These are phyloP conservation scores for Choloepus didactylus DNA, from an alignment of 2,797 vertebrate species.

Conservation along the genomic window DNA sequence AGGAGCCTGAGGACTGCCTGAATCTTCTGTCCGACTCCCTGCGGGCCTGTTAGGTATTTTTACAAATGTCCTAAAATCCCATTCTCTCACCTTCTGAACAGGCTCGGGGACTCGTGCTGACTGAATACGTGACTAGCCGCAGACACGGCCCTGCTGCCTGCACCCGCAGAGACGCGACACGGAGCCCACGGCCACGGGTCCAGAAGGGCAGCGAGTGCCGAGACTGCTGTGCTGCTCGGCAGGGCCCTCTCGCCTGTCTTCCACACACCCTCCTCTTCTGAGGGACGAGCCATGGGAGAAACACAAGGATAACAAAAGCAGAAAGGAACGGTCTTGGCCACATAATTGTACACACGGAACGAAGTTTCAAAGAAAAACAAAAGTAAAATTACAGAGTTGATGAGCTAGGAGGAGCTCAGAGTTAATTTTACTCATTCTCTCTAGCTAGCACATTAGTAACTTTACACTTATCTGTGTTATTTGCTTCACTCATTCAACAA, in stretches of 20 bases:
- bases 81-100: constrained; percentile 65
- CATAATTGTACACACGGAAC: neutral
- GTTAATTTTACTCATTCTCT: neutral
- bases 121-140: constrained; percentile 64
- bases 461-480: constrained; percentile 3
- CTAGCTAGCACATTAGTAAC: neutral
- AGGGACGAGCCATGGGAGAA: neutral
- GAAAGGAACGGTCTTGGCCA: neutral
- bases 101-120: neutral
- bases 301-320: neutral
- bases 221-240: neutral
- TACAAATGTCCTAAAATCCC: constrained; percentile 70
- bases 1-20: neutral
- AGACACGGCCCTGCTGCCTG: neutral
- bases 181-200: neutral
- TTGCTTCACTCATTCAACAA: constrained; percentile 58
- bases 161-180: neutral
- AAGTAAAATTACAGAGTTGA: constrained; percentile 38
- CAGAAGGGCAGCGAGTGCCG: neutral
- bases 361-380: constrained; percentile 57
- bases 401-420: neutral
- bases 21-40: constrained; percentile 45
- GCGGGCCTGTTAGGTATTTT: constrained; percentile 69
- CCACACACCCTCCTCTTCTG: neutral
- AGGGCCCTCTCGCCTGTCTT: neutral